Base-by-base conservation (phyloP, 2,888 invertebrate species). In the Archips xylosteana region DNA sequence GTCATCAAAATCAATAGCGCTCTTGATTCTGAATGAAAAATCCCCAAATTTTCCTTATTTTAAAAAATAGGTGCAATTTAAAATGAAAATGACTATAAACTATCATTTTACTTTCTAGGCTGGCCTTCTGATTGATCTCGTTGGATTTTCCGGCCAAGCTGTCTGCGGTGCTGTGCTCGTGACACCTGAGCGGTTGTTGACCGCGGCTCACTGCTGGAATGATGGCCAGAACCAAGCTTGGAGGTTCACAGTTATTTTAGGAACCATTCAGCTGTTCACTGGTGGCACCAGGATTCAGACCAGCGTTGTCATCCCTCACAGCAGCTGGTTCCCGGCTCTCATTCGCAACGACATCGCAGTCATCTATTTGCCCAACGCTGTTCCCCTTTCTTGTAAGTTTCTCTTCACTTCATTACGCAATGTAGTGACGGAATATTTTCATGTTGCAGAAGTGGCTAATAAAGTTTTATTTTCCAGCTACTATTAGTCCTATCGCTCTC, bases 201-300 rank as follows among this genome's bases (percentile, higher is more conserved):
- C 82, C 1, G 83, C 83, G 2, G 83, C 83, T 57, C 83, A 83
- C 76, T 83, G 83, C 72, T 81, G 79, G 73, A 45, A 34, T 63
- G 82, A 82, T 36, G 82, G 82, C 0, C 6, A n/a, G 6, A 64
- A 75, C 74, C 70, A 75, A 2, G 83, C 81, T 0, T 74, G 67
- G 39, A 72, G 75, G 32, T 75, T 81, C 68, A 79, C 76, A 0
- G 82, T 79, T 0, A 78, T 81, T 0, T 76, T 82, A 6, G 84
- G 83, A 36, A 75, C 82, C 12, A 69, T 76, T 39, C 76, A 49
- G 39, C 54, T 75, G n/a, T 75, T 75, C 62, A 61, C 54, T 2
- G 75, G 72, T 1, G 75, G 75, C 36, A 61, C 60, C 42, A 75
- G 75, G 12, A 1, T 75, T 3, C 39, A 47, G 39, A 75, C 72